Base-by-base conservation (phyloP, 2,888 invertebrate species). In the Phyllotreta striolata region DNA sequence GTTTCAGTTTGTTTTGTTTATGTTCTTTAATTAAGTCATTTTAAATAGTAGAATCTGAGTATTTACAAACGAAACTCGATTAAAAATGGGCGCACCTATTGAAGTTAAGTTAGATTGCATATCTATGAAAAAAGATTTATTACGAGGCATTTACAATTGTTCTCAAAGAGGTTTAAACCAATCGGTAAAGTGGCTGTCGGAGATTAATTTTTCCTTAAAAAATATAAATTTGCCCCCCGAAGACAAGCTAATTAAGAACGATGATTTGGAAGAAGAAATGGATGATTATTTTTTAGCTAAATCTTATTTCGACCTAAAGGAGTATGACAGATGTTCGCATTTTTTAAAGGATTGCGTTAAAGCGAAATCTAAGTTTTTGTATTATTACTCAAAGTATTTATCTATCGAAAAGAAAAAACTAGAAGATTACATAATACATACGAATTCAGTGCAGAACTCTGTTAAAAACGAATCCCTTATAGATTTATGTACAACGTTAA, bases 401-500 rank as follows among this genome's bases (percentile, higher is more conserved):
- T 92, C 95, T 0, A 90, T 92, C 67, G 96, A 97, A 78, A 96
- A 95, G 81, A 96, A 95, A 81, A 93, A 93, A 72, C 90, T 92
- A 67, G 82, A 94, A 55, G 96, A 97, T 78, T 93, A 93, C 69
- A 88, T 90, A 79, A 89, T 89, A 0, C 82, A 83, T 66, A 75
- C 77, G 4, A 80, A 80, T 68, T 87, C 89, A 75, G 88, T 88
- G 2, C 84, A 85, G 3, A 86, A 87, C 77, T 84, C 85, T 0
- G 76, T 83, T 10, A 84, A 85, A 71, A 85, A 85, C 68, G 81
- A 82, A 10, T 82, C 82, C 51, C 75, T 90, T 54, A 84, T 86
- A 40, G 84, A 86, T 51, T 78, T 91, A 4, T 84, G 87, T 67
- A 79, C 83, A 0, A 85, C 85, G 52, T 75, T 91, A 43, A 84